phyloP scores from a whole-genome alignment of 2,113 vertebrate species.

The Terrapene triunguis region DNA sequence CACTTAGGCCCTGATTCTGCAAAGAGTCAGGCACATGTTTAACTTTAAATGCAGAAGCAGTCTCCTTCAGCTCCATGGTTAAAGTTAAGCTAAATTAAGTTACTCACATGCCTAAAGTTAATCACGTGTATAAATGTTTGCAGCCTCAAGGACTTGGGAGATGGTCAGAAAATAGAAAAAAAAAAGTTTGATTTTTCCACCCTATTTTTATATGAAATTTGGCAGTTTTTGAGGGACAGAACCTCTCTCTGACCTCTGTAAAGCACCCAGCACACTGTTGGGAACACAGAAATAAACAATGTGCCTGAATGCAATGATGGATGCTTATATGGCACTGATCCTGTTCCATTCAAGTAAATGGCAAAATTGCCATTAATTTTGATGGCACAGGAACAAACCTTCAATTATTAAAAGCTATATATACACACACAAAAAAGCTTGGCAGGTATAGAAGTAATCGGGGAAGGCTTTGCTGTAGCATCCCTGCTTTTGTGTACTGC shows the following conservation, averaged over 20 bases:
- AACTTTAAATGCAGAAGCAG: background rate
- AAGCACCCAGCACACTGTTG: background rate
- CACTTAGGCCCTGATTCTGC: background rate
- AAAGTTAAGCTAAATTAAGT: background rate
- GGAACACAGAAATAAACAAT: background rate
- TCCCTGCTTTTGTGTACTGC: background rate
- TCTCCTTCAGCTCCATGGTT: background rate
- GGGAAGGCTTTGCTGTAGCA: background rate
- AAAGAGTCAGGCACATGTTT: background rate
- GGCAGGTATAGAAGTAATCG: background rate
- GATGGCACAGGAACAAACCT: accelerated
- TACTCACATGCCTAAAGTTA: background rate
- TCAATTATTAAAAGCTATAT: background rate
- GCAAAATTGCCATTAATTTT: background rate
- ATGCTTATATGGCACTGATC: background rate
- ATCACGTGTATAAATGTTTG: background rate
- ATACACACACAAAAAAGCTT: background rate
- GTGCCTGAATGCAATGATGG: background rate
- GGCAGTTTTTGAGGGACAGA: background rate
- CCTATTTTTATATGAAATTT: background rate
- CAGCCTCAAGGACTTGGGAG: background rate
- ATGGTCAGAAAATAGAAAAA: background rate
- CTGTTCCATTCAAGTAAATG: background rate
- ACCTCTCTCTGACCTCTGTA: background rate
- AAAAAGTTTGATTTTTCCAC: background rate